These are phyloP conservation scores for Moxostoma hubbsi DNA, from an alignment of 2,797 vertebrate genomes.

Conservation along the genomic window DNA sequence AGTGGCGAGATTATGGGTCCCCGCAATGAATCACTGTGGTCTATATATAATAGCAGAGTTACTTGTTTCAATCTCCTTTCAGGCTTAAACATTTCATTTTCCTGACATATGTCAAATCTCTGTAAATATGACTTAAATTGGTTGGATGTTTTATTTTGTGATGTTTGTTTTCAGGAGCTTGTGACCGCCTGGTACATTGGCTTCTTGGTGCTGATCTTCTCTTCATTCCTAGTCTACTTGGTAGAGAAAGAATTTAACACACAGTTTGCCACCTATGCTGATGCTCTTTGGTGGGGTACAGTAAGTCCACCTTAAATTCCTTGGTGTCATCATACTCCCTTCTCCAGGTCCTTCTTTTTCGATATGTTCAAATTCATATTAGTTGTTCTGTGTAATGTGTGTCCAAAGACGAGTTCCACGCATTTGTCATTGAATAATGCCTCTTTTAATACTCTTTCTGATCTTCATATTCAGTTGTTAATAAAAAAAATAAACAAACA, in stretches of 20 bases:
- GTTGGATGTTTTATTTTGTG: constrained; percentile 25
- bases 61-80: constrained; percentile 52
- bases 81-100: constrained; percentile 38
- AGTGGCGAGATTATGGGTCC: constrained; percentile 59
- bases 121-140: constrained; percentile 15
- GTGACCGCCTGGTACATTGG: constrained; percentile 99
- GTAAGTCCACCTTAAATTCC: constrained; percentile 78
- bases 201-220: constrained; percentile 98
- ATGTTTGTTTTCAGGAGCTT: constrained; percentile 84
- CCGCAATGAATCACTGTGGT: constrained; percentile 56
- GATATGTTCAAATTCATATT: too few species aligned
- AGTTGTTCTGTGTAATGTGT: too few species aligned
- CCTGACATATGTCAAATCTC: constrained; percentile 23
- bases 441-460: too few species aligned
- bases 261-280: constrained; percentile 95
- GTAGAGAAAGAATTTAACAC: constrained; percentile 97
- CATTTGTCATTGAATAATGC: too few species aligned
- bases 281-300: constrained; percentile 98
- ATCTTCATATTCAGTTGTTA: too few species aligned
- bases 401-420: too few species aligned
- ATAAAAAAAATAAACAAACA: too few species aligned
- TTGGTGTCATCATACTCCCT: not conserved
- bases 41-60: constrained; percentile 52
- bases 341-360: too few species aligned
- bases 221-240: constrained; percentile 97